phyloP scores from a whole-genome alignment of 2,797 vertebrate genomes.

The Vespertilio murinus region DNA sequence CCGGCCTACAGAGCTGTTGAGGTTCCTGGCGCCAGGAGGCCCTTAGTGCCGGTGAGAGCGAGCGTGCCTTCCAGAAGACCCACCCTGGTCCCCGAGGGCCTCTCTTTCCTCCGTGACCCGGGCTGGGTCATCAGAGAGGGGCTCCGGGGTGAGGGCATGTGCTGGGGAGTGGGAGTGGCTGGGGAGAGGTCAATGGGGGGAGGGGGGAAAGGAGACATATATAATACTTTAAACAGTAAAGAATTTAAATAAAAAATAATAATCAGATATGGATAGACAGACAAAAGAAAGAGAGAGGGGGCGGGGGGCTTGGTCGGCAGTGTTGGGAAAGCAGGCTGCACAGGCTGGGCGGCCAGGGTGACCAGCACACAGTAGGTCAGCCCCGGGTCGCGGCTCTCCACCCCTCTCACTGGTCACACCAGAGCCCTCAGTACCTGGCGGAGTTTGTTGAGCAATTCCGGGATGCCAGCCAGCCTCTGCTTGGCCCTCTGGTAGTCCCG shows the following conservation, averaged over 20 bases:
- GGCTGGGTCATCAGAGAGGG: not conserved
- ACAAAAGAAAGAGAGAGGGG: too few relatives aligned
- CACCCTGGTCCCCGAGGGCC: not conserved
- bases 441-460: constrained; percentile 94
- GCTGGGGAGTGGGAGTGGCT: not conserved
- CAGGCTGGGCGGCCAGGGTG: not conserved
- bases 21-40: not conserved
- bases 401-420: not conserved
- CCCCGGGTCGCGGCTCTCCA: constrained; percentile 43
- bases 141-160: not conserved
- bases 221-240: too few relatives aligned
- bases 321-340: not conserved
- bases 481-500: constrained; percentile 95
- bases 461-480: constrained; percentile 93
- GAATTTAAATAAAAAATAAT: too few relatives aligned
- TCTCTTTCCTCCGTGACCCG: not conserved
- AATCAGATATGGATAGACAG: too few relatives aligned
- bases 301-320: not conserved
- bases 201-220: too few relatives aligned
- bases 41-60: not conserved
- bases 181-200: too few relatives aligned
- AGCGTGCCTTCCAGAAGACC: not conserved
- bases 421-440: constrained; percentile 89
- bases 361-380: constrained; percentile 69
- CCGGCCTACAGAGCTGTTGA: not conserved